These are phyloP conservation scores for Drosophila parabipectinata DNA, from an alignment of 1,140 invertebrate species.

Conservation along the genomic window DNA sequence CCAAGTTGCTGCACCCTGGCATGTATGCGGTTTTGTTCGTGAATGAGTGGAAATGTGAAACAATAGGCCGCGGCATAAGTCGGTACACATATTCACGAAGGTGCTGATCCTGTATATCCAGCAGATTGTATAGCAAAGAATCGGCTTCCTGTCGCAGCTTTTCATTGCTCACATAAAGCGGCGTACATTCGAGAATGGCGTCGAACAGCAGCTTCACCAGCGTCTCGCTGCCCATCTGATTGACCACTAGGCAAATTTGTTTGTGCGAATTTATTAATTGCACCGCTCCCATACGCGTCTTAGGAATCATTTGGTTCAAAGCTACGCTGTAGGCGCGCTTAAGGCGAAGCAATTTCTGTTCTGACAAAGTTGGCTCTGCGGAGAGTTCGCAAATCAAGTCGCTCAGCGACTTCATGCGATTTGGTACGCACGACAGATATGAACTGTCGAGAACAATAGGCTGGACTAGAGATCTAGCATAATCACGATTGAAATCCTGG, in stretches of 20 bases:
- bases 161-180: conserved; percentile 24
- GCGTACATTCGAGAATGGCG: conserved; percentile 48
- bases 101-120: conserved; percentile 38
- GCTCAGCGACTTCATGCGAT: conserved; percentile 12
- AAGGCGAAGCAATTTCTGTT: conserved; percentile 12
- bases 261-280: conserved; percentile 23
- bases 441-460: conserved; percentile 42
- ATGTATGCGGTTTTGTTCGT: conserved; percentile 54
- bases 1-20: conserved; percentile 45
- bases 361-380: neutral
- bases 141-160: conserved; percentile 44
- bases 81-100: conserved; percentile 30
- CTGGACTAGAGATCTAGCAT: conserved; percentile 13
- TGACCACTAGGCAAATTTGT: conserved; percentile 44
- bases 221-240: conserved; percentile 48
- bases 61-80: conserved; percentile 33
- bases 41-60: conserved; percentile 59
- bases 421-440: conserved; percentile 20
- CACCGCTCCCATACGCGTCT: neutral
- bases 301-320: conserved; percentile 19
- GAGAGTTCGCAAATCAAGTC: neutral
- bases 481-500: neutral
- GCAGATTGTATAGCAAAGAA: conserved; percentile 38
- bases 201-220: conserved; percentile 48
- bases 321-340: conserved; percentile 35